phyloP scores from a whole-genome alignment of 2,797 vertebrate species.

The Sylvilagus floridanus region DNA sequence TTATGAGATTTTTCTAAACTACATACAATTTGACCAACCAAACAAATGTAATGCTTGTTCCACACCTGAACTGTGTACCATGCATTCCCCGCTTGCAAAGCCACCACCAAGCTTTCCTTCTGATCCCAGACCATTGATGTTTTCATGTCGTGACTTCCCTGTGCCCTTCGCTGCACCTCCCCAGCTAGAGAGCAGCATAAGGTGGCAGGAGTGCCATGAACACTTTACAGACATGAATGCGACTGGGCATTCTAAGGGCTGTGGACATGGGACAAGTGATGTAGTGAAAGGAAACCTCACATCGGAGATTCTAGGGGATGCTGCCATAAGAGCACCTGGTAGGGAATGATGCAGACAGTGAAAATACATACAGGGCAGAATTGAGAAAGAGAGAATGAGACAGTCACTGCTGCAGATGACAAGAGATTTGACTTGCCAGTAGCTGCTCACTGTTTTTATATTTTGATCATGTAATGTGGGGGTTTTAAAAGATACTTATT shows the following conservation, averaged over 20 bases:
- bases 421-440: not conserved
- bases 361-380: not conserved
- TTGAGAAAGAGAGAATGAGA: not conserved
- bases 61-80: not conserved
- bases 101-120: not conserved
- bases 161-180: accelerated
- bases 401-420: not conserved
- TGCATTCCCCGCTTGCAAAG: too few relatives aligned
- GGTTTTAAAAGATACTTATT: not conserved
- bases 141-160: not conserved
- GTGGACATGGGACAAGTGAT: not conserved
- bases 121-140: accelerated
- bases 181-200: not conserved
- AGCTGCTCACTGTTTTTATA: not conserved
- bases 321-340: not conserved
- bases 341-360: not conserved
- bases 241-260: not conserved
- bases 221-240: not conserved
- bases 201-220: accelerated
- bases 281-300: not conserved
- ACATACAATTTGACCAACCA: not conserved
- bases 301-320: not conserved
- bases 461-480: not conserved
- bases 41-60: not conserved
- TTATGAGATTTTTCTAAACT: not conserved